Percentiles rank a stretch among this genome's conserved stretches.
Conservation (phyloP, 1,140 invertebrate genomes). For the Euura lappo region DNA sequence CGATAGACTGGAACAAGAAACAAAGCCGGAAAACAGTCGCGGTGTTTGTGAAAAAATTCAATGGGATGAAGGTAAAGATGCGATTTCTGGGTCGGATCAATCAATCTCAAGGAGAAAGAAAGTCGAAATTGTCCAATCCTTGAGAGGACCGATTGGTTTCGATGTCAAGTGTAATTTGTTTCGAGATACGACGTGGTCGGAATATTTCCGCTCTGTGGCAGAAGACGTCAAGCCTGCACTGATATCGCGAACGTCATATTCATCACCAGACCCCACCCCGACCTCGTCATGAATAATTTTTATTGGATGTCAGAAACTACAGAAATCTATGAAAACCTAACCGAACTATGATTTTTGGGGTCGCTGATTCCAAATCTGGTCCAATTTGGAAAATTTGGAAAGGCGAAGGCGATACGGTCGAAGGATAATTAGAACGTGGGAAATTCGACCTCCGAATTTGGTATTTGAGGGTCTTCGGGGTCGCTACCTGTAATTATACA, state of each 20-base stretch:
- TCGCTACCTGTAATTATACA: too few relatives aligned
- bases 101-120: too few relatives aligned
- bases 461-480: too few relatives aligned
- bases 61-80: conserved; percentile 85
- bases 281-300: conserved; percentile 74
- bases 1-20: conserved; percentile 80
- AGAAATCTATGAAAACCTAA: too few relatives aligned
- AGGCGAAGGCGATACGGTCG: too few relatives aligned
- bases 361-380: too few relatives aligned
- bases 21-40: conserved; percentile 76
- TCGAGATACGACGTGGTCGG: conserved; percentile 78
- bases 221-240: conserved; percentile 70
- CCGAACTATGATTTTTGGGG: too few relatives aligned
- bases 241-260: conserved; percentile 90
- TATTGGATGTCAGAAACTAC: too few relatives aligned
- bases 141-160: conserved; percentile 86
- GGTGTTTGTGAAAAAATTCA: conserved; percentile 81
- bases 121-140: conserved; percentile 70
- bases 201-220: conserved; percentile 77
- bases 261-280: conserved; percentile 81
- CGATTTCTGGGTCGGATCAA: not conserved
- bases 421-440: too few relatives aligned
- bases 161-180: conserved; percentile 84
- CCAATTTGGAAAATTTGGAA: too few relatives aligned
- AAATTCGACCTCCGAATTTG: too few relatives aligned